Conservation (phyloP, 2,888 invertebrate species). For the Scaeva pyrastri region DNA sequence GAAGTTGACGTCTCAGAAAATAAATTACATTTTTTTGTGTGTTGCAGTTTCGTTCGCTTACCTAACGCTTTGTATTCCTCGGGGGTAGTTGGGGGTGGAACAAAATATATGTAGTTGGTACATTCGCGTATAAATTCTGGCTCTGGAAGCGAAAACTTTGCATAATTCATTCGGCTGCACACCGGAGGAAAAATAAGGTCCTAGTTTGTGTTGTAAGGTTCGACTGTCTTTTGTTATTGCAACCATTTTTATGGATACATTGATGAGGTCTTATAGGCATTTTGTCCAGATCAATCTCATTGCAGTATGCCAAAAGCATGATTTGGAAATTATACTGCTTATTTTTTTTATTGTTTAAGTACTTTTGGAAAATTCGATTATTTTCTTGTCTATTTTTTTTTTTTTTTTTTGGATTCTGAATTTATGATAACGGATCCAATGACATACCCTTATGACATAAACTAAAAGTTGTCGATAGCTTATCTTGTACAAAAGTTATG, state of each 20-base stretch:
- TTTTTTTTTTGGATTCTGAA: too few relatives aligned
- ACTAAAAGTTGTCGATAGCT: constrained; percentile 70
- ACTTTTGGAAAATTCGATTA: too few relatives aligned
- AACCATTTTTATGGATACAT: too few relatives aligned
- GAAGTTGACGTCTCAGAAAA: constrained; percentile 75
- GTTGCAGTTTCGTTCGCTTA: constrained; percentile 69
- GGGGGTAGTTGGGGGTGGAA: constrained; percentile 12
- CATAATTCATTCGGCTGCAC: constrained; percentile 66
- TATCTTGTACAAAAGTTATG: constrained; percentile 71
- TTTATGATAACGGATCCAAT: not conserved
- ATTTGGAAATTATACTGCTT: too few relatives aligned
- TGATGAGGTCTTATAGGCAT: too few relatives aligned
- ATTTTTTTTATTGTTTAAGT: too few relatives aligned
- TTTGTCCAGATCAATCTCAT: too few relatives aligned
- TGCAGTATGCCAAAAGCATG: too few relatives aligned
- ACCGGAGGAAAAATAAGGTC: constrained; percentile 8
- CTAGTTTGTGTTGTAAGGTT: not conserved
- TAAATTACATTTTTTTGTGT: constrained; percentile 72
- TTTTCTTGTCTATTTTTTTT: too few relatives aligned
- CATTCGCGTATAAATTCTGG: constrained; percentile 22
- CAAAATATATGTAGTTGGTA: not conserved
- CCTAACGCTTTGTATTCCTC: constrained; percentile 58
- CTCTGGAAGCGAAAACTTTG: constrained; percentile 60
- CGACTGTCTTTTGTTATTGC: too few relatives aligned
- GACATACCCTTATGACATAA: not conserved